Evolutionary conservation across 1,140 invertebrate genomes (phyloP), one percentile per base, ranked within the genome.

Genomic region (Brachionus calyciflorus): DNA sequence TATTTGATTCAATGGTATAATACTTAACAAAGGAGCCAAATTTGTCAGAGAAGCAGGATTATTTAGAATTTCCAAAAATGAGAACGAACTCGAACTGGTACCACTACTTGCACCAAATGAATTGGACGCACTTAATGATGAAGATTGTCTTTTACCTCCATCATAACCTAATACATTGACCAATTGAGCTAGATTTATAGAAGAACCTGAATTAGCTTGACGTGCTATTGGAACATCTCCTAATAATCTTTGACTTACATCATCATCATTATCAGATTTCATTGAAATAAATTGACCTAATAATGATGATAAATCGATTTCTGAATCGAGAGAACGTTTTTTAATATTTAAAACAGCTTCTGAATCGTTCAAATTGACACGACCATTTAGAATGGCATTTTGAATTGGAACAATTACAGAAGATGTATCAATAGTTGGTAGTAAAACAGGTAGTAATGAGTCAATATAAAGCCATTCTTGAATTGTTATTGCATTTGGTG

Each of bases 1-100:
- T 19, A 73, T 33, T 40, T 73, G 41, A 28, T 73, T 28, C 24
- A 73, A 21, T 51, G 69, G 69, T n/a, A 73, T 40, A 73, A 55
- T 19, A 21, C 21, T 26, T 3, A 73, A 19, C 24, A 73, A 41
- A 1, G 69, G 69, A 51, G 21, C 26, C 33, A 73, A 51, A 3
- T 44, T 51, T 26, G 51, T 28, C 6, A 49, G 12, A 40, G 69
- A 73, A 14, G 28, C n/a, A 30, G 46, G 69, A 9, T 26, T 24
- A 73, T 73, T 28, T 1, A 60, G 9, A 3, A 44, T 44, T 2
- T 65, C 40, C 10, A 65, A 12, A 46, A 65, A 44, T 65, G 60
- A 65, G 19, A 65, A 65, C 24, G 19, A 37, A 17, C 53, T 57
- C 2, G 55, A 60, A 19, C 55, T 41, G 24, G 33, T 19, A 41